Percentiles rank a stretch among this genome's conserved stretches.
Conservation (phyloP, 1,140 invertebrate species). For the Trachymyrmex cornetzi region DNA sequence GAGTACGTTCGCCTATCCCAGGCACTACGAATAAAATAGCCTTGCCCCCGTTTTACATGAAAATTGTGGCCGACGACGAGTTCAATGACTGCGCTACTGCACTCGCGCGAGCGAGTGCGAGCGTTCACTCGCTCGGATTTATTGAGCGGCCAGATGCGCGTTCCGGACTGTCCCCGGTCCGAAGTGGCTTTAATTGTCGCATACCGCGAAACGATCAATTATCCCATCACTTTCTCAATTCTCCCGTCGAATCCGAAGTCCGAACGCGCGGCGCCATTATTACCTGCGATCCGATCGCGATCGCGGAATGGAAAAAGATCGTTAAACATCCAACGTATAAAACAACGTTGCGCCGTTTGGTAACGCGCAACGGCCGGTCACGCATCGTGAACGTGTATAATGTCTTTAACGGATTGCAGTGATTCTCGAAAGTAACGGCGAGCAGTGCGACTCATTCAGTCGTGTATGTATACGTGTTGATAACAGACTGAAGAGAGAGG, state of each 20-base stretch:
- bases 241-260: too few species aligned
- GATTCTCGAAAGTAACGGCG: slow-evolving; percentile 65
- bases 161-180: background rate
- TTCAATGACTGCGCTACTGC: slow-evolving; percentile 62
- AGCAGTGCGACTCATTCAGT: slow-evolving; percentile 56
- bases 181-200: slow-evolving; percentile 14
- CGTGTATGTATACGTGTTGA: background rate
- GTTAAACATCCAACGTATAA: slow-evolving; percentile 14
- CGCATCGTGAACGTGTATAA: slow-evolving; percentile 62
- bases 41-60: slow-evolving; percentile 65
- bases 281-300: background rate
- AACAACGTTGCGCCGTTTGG: slow-evolving; percentile 53
- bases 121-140: slow-evolving; percentile 44
- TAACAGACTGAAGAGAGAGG: slow-evolving; percentile 7
- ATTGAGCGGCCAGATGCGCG: slow-evolving; percentile 27
- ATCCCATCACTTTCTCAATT: slow-evolving; percentile 17
- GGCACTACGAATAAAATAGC: slow-evolving; percentile 64
- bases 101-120: slow-evolving; percentile 35
- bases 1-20: slow-evolving; percentile 51
- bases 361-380: slow-evolving; percentile 57
- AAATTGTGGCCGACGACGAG: slow-evolving; percentile 57
- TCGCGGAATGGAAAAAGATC: background rate
- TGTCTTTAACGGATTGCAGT: slow-evolving; percentile 63
- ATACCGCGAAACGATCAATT: slow-evolving; percentile 8
- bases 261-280: slow-evolving; percentile 5